Conservation (phyloP, 92 coral and sea anemone species). For the Phymanthus crucifer region DNA sequence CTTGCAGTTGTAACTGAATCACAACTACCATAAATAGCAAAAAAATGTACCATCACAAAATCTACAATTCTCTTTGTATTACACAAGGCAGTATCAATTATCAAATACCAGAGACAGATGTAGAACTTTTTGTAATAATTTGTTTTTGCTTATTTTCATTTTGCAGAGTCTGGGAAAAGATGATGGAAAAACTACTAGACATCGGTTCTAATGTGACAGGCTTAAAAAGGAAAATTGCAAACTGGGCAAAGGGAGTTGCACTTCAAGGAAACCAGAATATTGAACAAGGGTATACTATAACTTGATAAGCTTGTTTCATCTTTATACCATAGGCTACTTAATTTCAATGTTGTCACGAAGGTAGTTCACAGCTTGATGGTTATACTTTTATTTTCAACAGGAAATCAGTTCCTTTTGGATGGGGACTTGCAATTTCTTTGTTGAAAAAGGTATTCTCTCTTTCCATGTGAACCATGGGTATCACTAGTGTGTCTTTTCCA, state of each 20-base stretch:
- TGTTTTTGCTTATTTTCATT: too few relatives aligned
- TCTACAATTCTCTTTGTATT: too few relatives aligned
- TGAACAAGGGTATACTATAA: slow-evolving; percentile 70
- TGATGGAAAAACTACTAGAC: slow-evolving; percentile 81
- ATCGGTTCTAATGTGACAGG: slow-evolving; percentile 84
- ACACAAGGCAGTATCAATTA: too few relatives aligned
- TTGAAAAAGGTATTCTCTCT: slow-evolving; percentile 73
- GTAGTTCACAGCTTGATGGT: too few relatives aligned
- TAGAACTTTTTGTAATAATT: too few relatives aligned
- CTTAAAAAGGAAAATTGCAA: slow-evolving; percentile 72
- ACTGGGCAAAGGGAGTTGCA: slow-evolving; percentile 88
- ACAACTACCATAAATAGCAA: too few relatives aligned
- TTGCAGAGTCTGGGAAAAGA: slow-evolving; percentile 92
- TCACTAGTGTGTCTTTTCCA: background rate
- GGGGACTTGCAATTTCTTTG: slow-evolving; percentile 77
- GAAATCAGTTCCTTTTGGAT: slow-evolving; percentile 77
- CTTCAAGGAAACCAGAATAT: slow-evolving; percentile 83
- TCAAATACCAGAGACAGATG: too few relatives aligned
- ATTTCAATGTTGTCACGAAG: background rate
- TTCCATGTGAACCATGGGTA: background rate
- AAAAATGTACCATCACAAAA: too few relatives aligned
- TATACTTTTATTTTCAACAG: slow-evolving; percentile 18
- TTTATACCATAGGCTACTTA: too few relatives aligned
- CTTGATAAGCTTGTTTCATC: too few relatives aligned
- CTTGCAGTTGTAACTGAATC: too few relatives aligned